A percentile compares a stretch with the other conserved stretches of the same genome.
Evolutionary conservation across 2,888 invertebrate genomes (phyloP).

Genomic region (Platycnemis pennipes): DNA sequence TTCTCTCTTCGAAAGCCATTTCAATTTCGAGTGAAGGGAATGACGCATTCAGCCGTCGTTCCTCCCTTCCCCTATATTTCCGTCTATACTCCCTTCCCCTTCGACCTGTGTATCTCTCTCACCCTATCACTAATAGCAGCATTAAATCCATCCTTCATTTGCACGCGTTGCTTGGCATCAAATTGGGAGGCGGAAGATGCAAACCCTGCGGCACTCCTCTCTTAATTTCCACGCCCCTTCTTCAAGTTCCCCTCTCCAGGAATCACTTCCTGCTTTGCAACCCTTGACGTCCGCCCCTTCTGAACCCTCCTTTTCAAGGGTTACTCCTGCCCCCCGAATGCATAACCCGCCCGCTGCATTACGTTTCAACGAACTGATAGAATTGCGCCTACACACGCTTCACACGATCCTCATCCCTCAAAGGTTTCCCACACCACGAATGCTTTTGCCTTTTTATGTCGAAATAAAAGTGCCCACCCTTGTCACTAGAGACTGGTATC

Average conservation of each 20-base stretch:
- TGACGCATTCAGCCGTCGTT: neutral
- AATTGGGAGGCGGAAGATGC: constrained; percentile 3
- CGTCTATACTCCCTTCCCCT: neutral
- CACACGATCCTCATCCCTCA: neutral
- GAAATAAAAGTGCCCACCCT: too few species aligned
- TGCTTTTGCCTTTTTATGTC: too few species aligned
- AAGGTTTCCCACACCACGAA: too few species aligned
- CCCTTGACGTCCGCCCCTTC: neutral
- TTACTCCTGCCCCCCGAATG: neutral
- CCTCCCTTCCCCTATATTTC: neutral
- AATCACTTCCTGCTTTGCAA: neutral
- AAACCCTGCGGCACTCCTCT: neutral
- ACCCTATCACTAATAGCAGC: neutral
- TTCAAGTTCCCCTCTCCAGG: neutral
- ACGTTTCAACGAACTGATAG: neutral
- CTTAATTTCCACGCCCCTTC: neutral
- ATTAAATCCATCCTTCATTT: constrained; percentile 47
- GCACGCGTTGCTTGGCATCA: neutral
- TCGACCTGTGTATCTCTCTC: neutral
- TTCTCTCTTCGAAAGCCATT: neutral
- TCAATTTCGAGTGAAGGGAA: constrained; percentile 8
- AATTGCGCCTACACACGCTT: neutral
- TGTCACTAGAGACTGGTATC: too few species aligned
- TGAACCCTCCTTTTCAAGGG: neutral
- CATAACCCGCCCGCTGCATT: neutral